Conservation (phyloP, 1,140 invertebrate genomes). For the Drosophila rufa region DNA sequence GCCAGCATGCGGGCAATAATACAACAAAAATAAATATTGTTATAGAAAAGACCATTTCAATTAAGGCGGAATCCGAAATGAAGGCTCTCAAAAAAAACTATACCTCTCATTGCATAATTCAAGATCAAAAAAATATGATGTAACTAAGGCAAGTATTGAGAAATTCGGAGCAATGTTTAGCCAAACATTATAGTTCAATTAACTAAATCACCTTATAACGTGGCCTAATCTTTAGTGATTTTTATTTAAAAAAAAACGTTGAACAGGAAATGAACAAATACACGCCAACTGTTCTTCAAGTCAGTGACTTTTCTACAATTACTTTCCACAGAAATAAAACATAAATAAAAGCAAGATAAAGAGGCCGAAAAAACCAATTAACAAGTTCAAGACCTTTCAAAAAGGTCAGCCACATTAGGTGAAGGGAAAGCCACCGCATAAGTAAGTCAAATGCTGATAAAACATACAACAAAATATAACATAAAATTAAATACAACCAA, state of each 20-base stretch:
- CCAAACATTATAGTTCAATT: too few relatives aligned
- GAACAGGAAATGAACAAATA: constrained; percentile 1
- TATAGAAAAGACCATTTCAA: constrained; percentile 19
- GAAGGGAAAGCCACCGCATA: constrained; percentile 4
- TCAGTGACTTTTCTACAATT: constrained; percentile 7
- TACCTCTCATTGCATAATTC: not conserved
- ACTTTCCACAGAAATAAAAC: constrained; percentile 4
- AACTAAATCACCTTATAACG: not conserved
- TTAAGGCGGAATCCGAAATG: constrained; percentile 5
- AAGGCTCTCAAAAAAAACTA: not conserved
- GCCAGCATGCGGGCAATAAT: constrained; percentile 8
- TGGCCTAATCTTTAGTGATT: not conserved
- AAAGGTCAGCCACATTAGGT: constrained; percentile 14
- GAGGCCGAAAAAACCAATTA: constrained; percentile 27
- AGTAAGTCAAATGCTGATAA: not conserved
- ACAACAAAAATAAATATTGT: constrained; percentile 3
- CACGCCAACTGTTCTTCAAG: constrained; percentile 2
- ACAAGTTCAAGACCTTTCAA: constrained; percentile 50
- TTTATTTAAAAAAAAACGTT: not conserved
- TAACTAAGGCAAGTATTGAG: not conserved
- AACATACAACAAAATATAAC: not conserved
- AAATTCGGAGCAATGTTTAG: not conserved
- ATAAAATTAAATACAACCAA: constrained; percentile 24
- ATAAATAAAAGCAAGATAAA: constrained; percentile 20
- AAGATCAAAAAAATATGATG: constrained; percentile 2